Base-by-base conservation (phyloP, 2,888 invertebrate genomes). In the Neuroscelio doddi region DNA sequence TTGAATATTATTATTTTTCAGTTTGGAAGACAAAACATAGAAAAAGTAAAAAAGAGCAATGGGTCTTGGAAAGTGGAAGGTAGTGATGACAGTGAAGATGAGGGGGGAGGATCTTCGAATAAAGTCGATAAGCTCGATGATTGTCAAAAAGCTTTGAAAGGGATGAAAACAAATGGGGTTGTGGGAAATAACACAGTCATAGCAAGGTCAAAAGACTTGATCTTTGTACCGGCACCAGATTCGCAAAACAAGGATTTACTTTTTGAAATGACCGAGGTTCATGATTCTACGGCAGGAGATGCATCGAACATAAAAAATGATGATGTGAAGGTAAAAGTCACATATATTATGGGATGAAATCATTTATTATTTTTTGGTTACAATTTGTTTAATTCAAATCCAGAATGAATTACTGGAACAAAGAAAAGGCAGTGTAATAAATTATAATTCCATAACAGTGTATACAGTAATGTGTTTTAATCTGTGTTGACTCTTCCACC, bases 11-110 rank as follows among this genome's bases (percentile, higher is more conserved):
- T 15, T 76, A 68, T 58, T 70, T 86, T 88, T 3, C 87, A 94
- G 94, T 94, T 93, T 87, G 95, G 95, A 47, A 87, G 93, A 62
- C 91, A 91, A 78, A 93, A 94, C 47, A 83, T 83, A 50, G 83
- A 83, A 66, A 80, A 73, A 46, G 83, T 80, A 1, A 80, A 64
- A 42, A 80, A 88, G 87, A 85, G 87, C 39, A 84, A 83, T 63
- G 80, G 80, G 55, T 87, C 87, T 44, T 81, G 88, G 59, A 86
- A 82, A 69, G 66, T 73, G 5, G 86, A 86, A 30, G 86, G 86
- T 27, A 87, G 88, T 55, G 87, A 87, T 14, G 89, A 89, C 24
- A 84, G 83, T n/a, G 86, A 85, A 38, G 85, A 83, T 4, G 84
- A 82, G 7, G 86, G 86, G 36, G 87, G 87, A 0, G 86, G 85